Conservation (phyloP, 2,797 vertebrate species). For the Lates japonicus region DNA sequence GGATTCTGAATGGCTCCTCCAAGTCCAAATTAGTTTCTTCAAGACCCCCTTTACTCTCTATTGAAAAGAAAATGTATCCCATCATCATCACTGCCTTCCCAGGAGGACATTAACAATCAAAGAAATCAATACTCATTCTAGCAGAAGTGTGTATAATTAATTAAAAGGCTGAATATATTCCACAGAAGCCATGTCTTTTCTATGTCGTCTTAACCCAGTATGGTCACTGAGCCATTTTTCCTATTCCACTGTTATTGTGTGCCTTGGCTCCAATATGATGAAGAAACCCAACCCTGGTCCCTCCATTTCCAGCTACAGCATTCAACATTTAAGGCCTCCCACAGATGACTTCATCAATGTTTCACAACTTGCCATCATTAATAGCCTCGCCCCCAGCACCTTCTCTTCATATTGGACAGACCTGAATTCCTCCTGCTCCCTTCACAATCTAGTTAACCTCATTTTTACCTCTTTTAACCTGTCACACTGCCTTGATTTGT, state of each 20-base stretch:
- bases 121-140: conserved; percentile 22
- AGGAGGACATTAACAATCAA: neutral
- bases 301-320: conserved; percentile 20
- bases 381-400: conserved; percentile 10
- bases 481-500: conserved; percentile 25
- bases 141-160: neutral
- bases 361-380: conserved; percentile 42
- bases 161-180: neutral
- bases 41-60: neutral
- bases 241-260: neutral
- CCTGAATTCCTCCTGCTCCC: conserved; percentile 6
- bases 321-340: conserved; percentile 38
- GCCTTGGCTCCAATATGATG: conserved; percentile 4
- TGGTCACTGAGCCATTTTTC: neutral
- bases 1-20: neutral
- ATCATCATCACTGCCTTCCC: neutral
- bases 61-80: neutral
- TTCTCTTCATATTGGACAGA: conserved; percentile 32
- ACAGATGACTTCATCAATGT: conserved; percentile 51
- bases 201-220: neutral
- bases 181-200: neutral
- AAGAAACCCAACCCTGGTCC: neutral
- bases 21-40: neutral
- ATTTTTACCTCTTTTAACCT: conserved; percentile 51
- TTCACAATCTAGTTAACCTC: conserved; percentile 39